phyloP scores from a whole-genome alignment of 2,113 vertebrate species.

The Pollachius pollachius region DNA sequence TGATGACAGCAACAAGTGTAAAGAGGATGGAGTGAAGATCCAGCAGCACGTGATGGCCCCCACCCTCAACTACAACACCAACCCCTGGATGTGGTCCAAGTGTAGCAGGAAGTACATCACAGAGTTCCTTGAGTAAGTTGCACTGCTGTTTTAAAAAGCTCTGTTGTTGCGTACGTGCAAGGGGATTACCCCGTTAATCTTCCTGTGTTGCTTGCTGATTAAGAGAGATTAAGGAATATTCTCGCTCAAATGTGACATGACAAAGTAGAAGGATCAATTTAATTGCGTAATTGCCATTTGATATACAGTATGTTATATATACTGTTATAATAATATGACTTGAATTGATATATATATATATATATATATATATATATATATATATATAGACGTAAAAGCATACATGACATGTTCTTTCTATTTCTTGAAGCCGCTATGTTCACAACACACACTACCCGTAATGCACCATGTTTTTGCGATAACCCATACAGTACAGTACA shows the following conservation, averaged over 20 bases:
- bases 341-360: too few species aligned
- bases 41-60: slow-evolving; percentile 98
- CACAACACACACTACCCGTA: too few species aligned
- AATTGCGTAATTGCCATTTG: neutral
- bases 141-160: slow-evolving; percentile 9
- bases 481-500: too few species aligned
- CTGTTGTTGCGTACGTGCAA: slow-evolving; percentile 19
- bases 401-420: slow-evolving; percentile 44
- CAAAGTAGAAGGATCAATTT: neutral
- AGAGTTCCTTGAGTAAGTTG: slow-evolving; percentile 96
- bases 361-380: too few species aligned
- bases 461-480: too few species aligned
- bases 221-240: neutral
- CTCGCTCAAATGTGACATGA: neutral
- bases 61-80: slow-evolving; percentile 94
- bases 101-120: slow-evolving; percentile 99
- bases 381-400: too few species aligned
- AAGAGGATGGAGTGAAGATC: slow-evolving; percentile 90
- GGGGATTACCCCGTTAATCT: slow-evolving; percentile 2
- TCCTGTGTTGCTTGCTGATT: neutral
- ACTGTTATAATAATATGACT: slow-evolving; percentile 34
- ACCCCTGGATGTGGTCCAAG: slow-evolving; percentile 99
- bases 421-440: slow-evolving; percentile 43
- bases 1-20: slow-evolving; percentile 96
- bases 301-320: slow-evolving; percentile 54